Evolutionary conservation across 2,113 vertebrate species (phyloP), one percentile per base, ranked within the genome.

Genomic region (Scytalopus superciliaris): DNA sequence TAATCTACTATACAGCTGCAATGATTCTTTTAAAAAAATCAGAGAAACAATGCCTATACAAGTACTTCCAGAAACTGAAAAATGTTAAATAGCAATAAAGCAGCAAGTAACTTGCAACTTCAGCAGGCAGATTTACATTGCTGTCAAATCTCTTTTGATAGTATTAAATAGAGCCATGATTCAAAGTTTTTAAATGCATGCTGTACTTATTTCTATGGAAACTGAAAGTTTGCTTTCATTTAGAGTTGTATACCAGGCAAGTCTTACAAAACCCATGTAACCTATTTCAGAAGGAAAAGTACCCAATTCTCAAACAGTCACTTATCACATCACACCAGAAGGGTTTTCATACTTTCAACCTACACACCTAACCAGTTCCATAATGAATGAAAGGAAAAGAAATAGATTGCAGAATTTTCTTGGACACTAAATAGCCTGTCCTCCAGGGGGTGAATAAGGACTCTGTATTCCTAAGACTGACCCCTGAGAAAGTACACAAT

Each of bases 191-290:
- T 87, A 68, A 91, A 75, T 24, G 78, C 23, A 70, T 60, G 19
- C 59, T 84, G n/a, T 53, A 57, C 40, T 73, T 82, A 94, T 76
- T 91, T 96, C 91, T 84, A 55, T 62, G 84, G 91, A 89, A 94
- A 93, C 81, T 50, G 69, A 45, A 87, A 82, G 53, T 91, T 94
- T 72, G 44, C 74, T 93, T 95, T 75, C 62, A 89, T 89, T 77
- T 80, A 53, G 44, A 92, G 44, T 22, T 82, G 52, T 57, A 77
- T 35, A 67, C 47, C 44, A 77, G 84, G 56, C 68, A 84, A 87
- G 47, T 12, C 31, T 72, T 63, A 79, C 5, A 91, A 90, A 95
- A 92, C 75, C 44, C 28, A 49, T 70, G 44, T 22, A 89, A 63
- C 31, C n/a, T 67, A 44, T 75, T 89, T 94, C 77, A 89, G 56